These are phyloP conservation scores for Arctopsyche grandis DNA, from an alignment of 1,140 invertebrate genomes.

Conservation along the genomic window DNA sequence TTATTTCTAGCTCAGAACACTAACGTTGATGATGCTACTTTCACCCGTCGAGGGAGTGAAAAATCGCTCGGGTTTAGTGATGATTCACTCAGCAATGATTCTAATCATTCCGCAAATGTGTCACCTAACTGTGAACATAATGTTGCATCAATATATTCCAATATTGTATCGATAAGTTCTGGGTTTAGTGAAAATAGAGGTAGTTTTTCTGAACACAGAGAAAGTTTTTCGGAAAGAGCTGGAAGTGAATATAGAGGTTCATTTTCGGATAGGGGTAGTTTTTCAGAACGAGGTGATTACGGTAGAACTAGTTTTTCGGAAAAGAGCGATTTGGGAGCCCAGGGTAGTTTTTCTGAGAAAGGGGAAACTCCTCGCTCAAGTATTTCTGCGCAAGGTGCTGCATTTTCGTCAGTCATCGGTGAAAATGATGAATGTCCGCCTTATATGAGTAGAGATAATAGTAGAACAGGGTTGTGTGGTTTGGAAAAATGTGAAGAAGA, in stretches of 20 bases:
- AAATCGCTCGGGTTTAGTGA: slow-evolving; percentile 75
- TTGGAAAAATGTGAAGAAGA: slow-evolving; percentile 62
- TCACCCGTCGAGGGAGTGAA: slow-evolving; percentile 66
- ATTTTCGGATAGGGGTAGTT: slow-evolving; percentile 64
- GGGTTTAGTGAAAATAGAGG: slow-evolving; percentile 65
- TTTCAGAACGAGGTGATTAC: slow-evolving; percentile 63
- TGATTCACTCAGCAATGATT: slow-evolving; percentile 74
- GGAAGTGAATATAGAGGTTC: slow-evolving; percentile 53
- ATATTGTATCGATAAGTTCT: slow-evolving; percentile 64
- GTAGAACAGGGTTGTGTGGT: slow-evolving; percentile 54
- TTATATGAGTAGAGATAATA: slow-evolving; percentile 59
- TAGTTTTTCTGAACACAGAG: slow-evolving; percentile 63
- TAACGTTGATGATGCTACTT: slow-evolving; percentile 57
- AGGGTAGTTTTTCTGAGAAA: slow-evolving; percentile 62
- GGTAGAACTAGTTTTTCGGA: slow-evolving; percentile 63
- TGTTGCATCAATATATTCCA: slow-evolving; percentile 64
- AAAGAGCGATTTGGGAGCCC: slow-evolving; percentile 60
- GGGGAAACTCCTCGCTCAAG: slow-evolving; percentile 65
- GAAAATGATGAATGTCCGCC: slow-evolving; percentile 63
- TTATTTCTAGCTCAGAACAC: slow-evolving; percentile 56
- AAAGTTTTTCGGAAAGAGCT: slow-evolving; percentile 60
- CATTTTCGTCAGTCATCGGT: slow-evolving; percentile 56
- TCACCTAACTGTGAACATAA: slow-evolving; percentile 66
- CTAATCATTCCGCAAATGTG: slow-evolving; percentile 62
- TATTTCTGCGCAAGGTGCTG: slow-evolving; percentile 61